Conservation (phyloP, 2,888 invertebrate species). For the Lordiphosa fenestrarum region DNA sequence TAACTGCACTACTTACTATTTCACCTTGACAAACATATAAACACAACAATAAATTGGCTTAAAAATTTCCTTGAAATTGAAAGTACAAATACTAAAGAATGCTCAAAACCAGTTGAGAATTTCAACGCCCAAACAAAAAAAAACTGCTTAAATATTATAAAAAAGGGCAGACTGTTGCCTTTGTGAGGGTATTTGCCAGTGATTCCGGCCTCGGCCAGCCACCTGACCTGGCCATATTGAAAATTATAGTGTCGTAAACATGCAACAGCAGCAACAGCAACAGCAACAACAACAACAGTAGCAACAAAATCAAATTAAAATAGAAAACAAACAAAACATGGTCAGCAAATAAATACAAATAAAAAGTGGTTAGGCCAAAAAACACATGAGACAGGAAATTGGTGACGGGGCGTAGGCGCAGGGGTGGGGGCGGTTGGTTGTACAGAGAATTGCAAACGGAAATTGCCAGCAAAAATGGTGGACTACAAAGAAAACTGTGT, state of each 20-base stretch:
- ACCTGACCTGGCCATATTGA: conserved; percentile 49
- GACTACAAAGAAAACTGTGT: conserved; percentile 41
- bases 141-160: no score
- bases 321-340: conserved; percentile 55
- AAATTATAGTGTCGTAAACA: conserved; percentile 68
- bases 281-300: conserved; percentile 12
- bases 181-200: not conserved
- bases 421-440: conserved; percentile 2
- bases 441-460: conserved; percentile 57
- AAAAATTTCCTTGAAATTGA: no score
- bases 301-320: conserved; percentile 51
- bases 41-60: no score
- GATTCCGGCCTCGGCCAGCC: conserved; percentile 3
- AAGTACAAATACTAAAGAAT: no score
- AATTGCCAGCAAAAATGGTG: conserved; percentile 49
- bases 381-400: conserved; percentile 14
- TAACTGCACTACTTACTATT: no score
- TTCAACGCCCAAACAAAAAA: no score
- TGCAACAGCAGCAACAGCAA: conserved; percentile 54
- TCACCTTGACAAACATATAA: no score
- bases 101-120: no score
- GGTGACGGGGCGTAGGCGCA: not conserved
- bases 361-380: conserved; percentile 26
- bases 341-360: conserved; percentile 40
- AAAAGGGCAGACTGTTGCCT: no score